Percentiles rank a stretch among this genome's conserved stretches.
phyloP scores from a whole-genome alignment of 2,113 vertebrate genomes.

The Prolemur simus region DNA sequence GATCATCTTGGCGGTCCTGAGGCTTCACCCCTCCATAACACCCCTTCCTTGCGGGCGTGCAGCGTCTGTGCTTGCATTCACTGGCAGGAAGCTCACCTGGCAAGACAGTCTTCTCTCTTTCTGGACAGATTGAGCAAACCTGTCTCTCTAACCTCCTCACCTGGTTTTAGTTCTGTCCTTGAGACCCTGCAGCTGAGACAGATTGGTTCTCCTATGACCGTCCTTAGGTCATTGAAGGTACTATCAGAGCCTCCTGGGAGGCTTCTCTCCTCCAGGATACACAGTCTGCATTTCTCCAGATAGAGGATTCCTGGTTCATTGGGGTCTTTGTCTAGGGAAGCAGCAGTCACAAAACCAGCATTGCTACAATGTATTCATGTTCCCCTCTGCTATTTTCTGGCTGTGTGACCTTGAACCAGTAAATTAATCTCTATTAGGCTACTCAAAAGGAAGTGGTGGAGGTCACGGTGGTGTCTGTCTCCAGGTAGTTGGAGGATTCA shows the following conservation, averaged over 20 bases:
- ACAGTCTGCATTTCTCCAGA: background rate
- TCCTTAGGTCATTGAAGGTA: background rate
- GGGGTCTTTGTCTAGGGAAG: background rate
- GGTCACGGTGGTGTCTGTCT: background rate
- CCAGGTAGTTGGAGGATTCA: background rate
- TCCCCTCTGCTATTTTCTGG: background rate
- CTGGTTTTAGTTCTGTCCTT: background rate
- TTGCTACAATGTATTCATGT: background rate
- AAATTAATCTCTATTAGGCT: background rate
- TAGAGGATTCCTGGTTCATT: background rate
- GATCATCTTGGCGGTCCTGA: background rate
- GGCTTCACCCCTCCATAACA: background rate
- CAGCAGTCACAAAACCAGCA: background rate
- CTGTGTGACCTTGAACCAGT: background rate
- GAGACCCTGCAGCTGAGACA: too few species aligned
- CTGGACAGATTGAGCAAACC: background rate
- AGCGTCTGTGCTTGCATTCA: accelerated
- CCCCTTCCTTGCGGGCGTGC: background rate
- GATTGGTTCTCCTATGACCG: too few species aligned
- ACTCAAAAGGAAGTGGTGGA: background rate
- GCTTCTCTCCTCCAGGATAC: background rate
- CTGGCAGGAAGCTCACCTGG: background rate
- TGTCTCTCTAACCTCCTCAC: background rate
- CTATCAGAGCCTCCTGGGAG: background rate
- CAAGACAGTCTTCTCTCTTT: background rate